These are phyloP conservation scores for Carterocephalus palaemon DNA, from an alignment of 2,888 invertebrate genomes.

Conservation along the genomic window DNA sequence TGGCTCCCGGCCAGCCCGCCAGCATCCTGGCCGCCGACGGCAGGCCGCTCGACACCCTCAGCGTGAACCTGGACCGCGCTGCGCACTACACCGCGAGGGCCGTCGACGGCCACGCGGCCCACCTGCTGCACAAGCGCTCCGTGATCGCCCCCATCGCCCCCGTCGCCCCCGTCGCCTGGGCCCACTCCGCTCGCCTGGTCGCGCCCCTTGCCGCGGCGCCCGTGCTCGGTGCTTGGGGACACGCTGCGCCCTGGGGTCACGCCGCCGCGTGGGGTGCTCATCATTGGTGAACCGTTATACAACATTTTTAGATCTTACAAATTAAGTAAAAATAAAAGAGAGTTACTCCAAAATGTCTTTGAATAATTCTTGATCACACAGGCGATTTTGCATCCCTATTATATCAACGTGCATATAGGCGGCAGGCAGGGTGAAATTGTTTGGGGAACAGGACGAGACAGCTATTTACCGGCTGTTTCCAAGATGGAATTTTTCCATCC, in stretches of 20 bases:
- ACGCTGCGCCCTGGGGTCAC: not conserved
- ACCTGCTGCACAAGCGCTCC: conserved; percentile 60
- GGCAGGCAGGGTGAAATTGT: too few relatives aligned
- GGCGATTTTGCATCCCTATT: too few relatives aligned
- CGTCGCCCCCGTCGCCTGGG: conserved; percentile 44
- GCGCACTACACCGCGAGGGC: conserved; percentile 61
- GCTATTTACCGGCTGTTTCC: too few relatives aligned
- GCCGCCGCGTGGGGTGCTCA: not conserved
- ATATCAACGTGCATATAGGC: too few relatives aligned
- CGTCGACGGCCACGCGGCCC: conserved; percentile 54
- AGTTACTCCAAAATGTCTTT: too few relatives aligned
- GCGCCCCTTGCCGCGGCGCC: too few relatives aligned
- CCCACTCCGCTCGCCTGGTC: conserved; percentile 31
- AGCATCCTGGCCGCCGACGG: conserved; percentile 63
- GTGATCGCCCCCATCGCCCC: conserved; percentile 40
- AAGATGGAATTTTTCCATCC: too few relatives aligned
- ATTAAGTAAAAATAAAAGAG: too few relatives aligned
- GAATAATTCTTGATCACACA: too few relatives aligned
- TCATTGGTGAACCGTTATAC: not conserved
- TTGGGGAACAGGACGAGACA: too few relatives aligned
- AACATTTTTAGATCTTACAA: not conserved
- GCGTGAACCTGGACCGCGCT: conserved; percentile 66
- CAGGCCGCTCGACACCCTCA: conserved; percentile 65
- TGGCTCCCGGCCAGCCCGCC: conserved; percentile 65
- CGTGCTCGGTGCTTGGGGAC: not conserved